Evolutionary conservation across 2,797 vertebrate genomes (phyloP).

Genomic region (Oophaga sylvatica): DNA sequence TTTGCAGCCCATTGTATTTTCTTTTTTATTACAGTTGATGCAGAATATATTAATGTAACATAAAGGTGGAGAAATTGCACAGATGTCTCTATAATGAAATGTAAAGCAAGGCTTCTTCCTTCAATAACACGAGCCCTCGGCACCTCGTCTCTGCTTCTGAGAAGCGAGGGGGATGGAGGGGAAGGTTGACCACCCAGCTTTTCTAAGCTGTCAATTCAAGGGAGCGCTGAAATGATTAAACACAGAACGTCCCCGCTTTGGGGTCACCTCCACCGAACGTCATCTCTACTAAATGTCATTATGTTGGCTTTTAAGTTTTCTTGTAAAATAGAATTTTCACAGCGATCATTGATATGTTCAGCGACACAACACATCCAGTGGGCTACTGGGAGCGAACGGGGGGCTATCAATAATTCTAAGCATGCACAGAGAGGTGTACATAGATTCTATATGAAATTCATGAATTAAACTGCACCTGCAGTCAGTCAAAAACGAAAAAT

Average conservation of each 20-base stretch:
- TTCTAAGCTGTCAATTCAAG: not conserved
- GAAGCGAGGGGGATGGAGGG: not conserved
- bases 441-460: not conserved
- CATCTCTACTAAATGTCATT: not conserved
- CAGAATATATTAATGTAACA: not conserved
- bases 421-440: not conserved
- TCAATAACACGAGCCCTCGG: not conserved
- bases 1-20: not conserved
- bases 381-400: not conserved
- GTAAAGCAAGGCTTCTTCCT: not conserved
- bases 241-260: not conserved
- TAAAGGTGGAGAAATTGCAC: not conserved
- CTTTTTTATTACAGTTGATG: not conserved
- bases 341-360: not conserved
- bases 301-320: not conserved
- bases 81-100: too few species aligned
- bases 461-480: not conserved
- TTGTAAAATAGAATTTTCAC: not conserved
- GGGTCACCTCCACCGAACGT: not conserved
- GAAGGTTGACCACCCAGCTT: not conserved
- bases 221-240: not conserved
- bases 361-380: not conserved
- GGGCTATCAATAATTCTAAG: not conserved
- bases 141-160: not conserved
- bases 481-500: not conserved